These are phyloP conservation scores for Dendrolimus punctatus DNA, from an alignment of 1,140 invertebrate genomes.

Conservation along the genomic window DNA sequence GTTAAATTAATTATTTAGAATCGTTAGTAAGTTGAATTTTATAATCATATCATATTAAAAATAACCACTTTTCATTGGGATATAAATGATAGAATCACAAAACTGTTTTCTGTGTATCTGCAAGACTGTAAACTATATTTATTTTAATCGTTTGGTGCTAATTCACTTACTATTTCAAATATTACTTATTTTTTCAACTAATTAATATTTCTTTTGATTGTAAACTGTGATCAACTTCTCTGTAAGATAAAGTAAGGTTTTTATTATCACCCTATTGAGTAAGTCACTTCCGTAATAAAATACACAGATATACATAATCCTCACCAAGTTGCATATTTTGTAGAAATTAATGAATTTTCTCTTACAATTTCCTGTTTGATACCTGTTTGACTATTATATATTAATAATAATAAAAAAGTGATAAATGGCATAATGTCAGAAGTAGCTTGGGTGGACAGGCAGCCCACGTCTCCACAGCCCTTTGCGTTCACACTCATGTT, in stretches of 20 bases:
- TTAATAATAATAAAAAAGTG: too few relatives aligned
- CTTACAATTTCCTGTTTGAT: too few relatives aligned
- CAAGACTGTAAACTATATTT: slow-evolving; percentile 14
- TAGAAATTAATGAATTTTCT: too few relatives aligned
- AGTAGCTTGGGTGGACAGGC: too few relatives aligned
- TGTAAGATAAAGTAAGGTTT: slow-evolving; percentile 4
- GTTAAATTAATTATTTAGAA: slow-evolving; percentile 42
- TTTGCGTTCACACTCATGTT: too few relatives aligned
- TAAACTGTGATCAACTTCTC: slow-evolving; percentile 7
- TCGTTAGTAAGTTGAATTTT: slow-evolving; percentile 56
- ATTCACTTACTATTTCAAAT: slow-evolving; percentile 11
- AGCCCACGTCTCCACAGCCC: too few relatives aligned
- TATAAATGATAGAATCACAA: slow-evolving; percentile 8
- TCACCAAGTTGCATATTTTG: too few relatives aligned
- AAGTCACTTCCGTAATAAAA: background rate
- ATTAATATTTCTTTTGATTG: too few relatives aligned
- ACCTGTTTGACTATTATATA: background rate
- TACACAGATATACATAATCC: background rate
- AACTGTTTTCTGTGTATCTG: slow-evolving; percentile 20
- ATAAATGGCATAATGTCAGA: too few relatives aligned
- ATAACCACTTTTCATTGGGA: slow-evolving; percentile 23
- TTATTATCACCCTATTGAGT: background rate
- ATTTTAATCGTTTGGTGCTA: slow-evolving; percentile 21
- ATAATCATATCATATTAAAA: slow-evolving; percentile 64
- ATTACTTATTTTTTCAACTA: slow-evolving; percentile 10